These are phyloP conservation scores for Syngnathus floridae DNA, from an alignment of 2,113 vertebrate species.

Conservation along the genomic window DNA sequence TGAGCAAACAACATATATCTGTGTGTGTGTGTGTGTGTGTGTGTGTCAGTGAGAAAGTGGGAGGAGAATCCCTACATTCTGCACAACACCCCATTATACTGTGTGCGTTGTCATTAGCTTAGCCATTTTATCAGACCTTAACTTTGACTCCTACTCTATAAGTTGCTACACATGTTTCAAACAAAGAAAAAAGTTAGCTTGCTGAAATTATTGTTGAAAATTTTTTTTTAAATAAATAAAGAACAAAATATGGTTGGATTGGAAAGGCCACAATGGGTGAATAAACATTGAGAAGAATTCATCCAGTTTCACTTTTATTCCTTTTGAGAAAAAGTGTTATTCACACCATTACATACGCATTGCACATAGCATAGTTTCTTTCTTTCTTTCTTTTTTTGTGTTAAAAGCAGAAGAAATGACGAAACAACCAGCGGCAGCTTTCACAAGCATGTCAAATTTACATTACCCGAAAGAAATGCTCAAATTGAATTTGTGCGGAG, in stretches of 20 bases:
- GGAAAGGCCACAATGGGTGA: neutral
- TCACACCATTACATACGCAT: constrained; percentile 57
- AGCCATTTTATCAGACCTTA: neutral
- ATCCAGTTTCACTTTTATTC: constrained; percentile 61
- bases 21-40: neutral
- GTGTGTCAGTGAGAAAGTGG: neutral
- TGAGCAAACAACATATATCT: neutral
- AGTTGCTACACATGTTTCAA: neutral
- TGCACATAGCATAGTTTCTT: constrained; percentile 47
- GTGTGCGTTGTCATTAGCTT: neutral
- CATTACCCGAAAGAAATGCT: neutral
- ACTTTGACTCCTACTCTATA: neutral
- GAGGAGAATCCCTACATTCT: neutral
- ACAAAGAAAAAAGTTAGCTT: neutral
- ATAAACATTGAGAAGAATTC: neutral
- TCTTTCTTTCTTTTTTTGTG: neutral
- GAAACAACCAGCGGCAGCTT: constrained; percentile 33
- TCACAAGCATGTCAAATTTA: constrained; percentile 25
- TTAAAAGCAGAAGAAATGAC: constrained; percentile 51
- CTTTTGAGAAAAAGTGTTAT: constrained; percentile 48
- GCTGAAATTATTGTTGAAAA: too few species aligned
- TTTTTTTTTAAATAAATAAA: too few species aligned
- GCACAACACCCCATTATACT: neutral
- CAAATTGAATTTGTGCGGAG: neutral
- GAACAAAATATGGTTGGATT: too few species aligned